A percentile compares a stretch with the other conserved stretches of the same genome.
Conservation (phyloP, 2,888 invertebrate species). For the Caenorhabditis auriculariae region DNA sequence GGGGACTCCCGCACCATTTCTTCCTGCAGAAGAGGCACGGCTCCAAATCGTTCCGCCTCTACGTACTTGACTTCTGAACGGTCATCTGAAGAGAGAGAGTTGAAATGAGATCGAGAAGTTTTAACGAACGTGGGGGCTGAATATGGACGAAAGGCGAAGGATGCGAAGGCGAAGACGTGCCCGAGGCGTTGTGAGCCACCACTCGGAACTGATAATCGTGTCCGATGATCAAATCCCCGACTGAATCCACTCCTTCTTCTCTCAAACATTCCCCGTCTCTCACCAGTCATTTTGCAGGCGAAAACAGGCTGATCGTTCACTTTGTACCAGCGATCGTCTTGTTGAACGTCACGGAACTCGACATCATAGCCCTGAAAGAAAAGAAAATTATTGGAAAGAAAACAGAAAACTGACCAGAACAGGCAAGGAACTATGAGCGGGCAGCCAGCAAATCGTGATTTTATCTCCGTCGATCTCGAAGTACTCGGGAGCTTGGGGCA, state of each 20-base stretch:
- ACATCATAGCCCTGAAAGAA: conserved; percentile 60
- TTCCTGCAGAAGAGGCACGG: conserved; percentile 56
- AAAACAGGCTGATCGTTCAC: conserved; percentile 61
- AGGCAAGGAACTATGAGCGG: conserved; percentile 58
- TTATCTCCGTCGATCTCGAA: conserved; percentile 55
- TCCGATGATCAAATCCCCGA: conserved; percentile 58
- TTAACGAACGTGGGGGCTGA: conserved; percentile 13
- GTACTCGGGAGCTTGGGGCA: conserved; percentile 58
- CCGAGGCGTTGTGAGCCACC: conserved; percentile 60
- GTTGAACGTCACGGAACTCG: conserved; percentile 62
- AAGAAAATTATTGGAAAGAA: not conserved
- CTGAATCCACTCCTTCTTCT: conserved; percentile 21
- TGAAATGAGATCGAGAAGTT: conserved; percentile 1
- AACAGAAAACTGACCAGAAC: conserved; percentile 45
- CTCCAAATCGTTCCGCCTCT: conserved; percentile 55
- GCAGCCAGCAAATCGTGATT: conserved; percentile 62
- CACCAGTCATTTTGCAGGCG: conserved; percentile 62
- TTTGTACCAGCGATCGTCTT: conserved; percentile 61
- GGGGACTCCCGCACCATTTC: conserved; percentile 62
- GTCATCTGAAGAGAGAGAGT: not conserved
- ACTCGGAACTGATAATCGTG: conserved; percentile 63
- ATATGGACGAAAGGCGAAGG: conserved; percentile 57
- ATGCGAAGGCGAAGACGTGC: conserved; percentile 59
- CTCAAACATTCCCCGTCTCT: not conserved
- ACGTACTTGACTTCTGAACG: conserved; percentile 38